Evolutionary conservation across 2,797 vertebrate genomes (phyloP).

Genomic region (Chanos chanos): DNA sequence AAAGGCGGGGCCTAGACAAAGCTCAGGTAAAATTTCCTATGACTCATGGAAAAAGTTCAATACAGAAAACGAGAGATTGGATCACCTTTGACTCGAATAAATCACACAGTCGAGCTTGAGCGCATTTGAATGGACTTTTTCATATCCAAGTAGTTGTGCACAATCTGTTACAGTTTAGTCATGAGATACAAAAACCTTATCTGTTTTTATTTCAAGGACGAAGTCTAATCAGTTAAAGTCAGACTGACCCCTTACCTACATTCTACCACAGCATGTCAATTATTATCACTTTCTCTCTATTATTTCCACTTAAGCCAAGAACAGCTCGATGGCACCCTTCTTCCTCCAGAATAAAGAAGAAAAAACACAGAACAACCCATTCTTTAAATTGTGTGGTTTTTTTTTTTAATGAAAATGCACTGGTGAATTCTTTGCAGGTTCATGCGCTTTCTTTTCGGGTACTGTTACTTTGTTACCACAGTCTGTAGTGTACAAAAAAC

Average conservation of each 20-base stretch:
- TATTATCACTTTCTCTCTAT: no score
- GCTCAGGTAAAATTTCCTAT: no score
- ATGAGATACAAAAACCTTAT: no score
- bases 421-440: constrained; percentile 56
- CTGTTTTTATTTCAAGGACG: background rate
- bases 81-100: no score
- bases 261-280: background rate
- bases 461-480: constrained; percentile 53
- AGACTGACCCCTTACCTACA: constrained; percentile 15
- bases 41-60: no score
- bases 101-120: no score
- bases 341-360: background rate
- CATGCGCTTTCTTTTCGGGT: constrained; percentile 56
- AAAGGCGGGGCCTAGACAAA: background rate
- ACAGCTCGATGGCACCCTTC: no score
- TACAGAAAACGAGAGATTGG: no score
- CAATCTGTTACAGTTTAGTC: no score
- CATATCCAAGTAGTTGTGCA: no score
- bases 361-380: background rate
- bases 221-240: constrained; percentile 15
- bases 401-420: constrained; percentile 48
- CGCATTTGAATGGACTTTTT: no score
- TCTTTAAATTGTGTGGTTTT: background rate
- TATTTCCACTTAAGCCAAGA: no score
- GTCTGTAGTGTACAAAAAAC: constrained; percentile 34